Evolutionary conservation across 2,888 invertebrate genomes (phyloP).

Genomic region (Helobdella robusta): DNA sequence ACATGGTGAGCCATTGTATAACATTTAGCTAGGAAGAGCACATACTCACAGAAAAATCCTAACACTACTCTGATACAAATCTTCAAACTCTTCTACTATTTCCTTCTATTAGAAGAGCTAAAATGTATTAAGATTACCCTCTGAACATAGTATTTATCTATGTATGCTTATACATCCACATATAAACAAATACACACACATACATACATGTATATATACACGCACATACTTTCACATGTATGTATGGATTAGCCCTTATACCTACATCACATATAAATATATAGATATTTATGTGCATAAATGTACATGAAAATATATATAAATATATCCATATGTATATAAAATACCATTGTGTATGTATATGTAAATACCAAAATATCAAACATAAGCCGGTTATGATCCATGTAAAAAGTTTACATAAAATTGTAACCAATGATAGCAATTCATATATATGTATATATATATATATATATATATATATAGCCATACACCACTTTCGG

Average conservation of each 20-base stretch:
- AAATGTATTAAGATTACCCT: too few relatives aligned
- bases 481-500: too few relatives aligned
- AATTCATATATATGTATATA: too few relatives aligned
- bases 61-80: not conserved
- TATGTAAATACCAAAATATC: too few relatives aligned
- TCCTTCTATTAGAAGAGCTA: too few relatives aligned
- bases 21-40: not conserved
- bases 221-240: not conserved
- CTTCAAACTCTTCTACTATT: too few relatives aligned
- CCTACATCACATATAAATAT: not conserved
- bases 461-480: too few relatives aligned
- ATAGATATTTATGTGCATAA: not conserved
- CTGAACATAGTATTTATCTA: too few relatives aligned
- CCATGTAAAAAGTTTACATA: too few relatives aligned
- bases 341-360: too few relatives aligned
- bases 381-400: too few relatives aligned
- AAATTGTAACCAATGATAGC: too few relatives aligned
- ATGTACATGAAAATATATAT: not conserved
- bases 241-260: not conserved
- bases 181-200: not conserved
- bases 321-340: not conserved
- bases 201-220: not conserved
- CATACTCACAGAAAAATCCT: not conserved
- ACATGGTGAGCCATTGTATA: constrained; percentile 9
- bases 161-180: not conserved